Base-by-base conservation (phyloP, 1,140 invertebrate genomes). In the Delia radicum region DNA sequence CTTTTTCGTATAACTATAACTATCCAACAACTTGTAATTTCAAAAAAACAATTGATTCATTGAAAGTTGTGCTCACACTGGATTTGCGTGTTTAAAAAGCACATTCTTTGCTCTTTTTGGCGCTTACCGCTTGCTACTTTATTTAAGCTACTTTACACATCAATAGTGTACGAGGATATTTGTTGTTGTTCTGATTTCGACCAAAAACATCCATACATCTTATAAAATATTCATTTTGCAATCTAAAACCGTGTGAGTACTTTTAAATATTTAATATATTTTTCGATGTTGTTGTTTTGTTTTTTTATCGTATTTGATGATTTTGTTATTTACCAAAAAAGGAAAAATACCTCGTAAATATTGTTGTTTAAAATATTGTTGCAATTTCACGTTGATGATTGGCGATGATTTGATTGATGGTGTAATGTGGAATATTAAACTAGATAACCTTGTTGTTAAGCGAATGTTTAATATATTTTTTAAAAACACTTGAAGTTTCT, bases 201-300 rank as follows among this genome's bases (percentile, higher is more conserved):
- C 7, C 1, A 33, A 69, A 5, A 69, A 69, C 29, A 69, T 21
- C n/a, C 7, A 33, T 27, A 65, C 4, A 18, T n/a, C 12, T 82
- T 79, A 84, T 84, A 77, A 84, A 84, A 84, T 82, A 85, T 85
- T 83, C 79, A 85, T 85, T 82, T 82, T 82, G 81, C 81, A 85
- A 85, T 85, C 83, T 85, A 85, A 85, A 81, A 82, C 83, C 83
- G 83, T 84, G 83, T 85, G 82, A 85, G 82, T 81, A 78, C 78
- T 82, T 79, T 78, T 83, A 81, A 84, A 84, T 84, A 82, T 82
- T 84, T 84, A 79, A 79, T 37, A 69, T 29, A 37, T 69, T 18
- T 37, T 21, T 69, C 33, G 3, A 55, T 10, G 1, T 24, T 21
- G 3, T 21, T 21, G n/a, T 55, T 15, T 55, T 55, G 4, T 55